Percentiles rank a stretch among this genome's conserved stretches.
phyloP scores from a whole-genome alignment of 2,113 vertebrate genomes.

The Pseudorectes ferrugineus region DNA sequence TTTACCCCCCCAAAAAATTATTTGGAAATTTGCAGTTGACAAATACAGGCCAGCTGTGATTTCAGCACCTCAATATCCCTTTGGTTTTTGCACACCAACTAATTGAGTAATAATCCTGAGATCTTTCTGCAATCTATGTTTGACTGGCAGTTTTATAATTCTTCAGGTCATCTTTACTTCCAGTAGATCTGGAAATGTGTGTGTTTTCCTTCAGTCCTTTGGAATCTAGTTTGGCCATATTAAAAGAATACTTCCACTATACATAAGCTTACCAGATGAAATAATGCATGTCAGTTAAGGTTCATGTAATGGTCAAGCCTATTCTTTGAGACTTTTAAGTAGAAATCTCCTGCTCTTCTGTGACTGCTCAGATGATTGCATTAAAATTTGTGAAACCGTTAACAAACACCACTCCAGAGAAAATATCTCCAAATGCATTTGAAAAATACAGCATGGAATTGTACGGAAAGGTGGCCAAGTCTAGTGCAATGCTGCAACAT shows the following conservation, averaged over 20 bases:
- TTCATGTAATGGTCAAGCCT: neutral
- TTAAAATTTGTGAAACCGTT: neutral
- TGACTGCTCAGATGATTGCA: neutral
- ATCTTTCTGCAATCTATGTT: neutral
- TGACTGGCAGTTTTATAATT: neutral
- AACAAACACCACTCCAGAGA: neutral
- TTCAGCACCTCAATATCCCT: neutral
- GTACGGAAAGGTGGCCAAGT: neutral
- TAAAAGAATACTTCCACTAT: neutral
- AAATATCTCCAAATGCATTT: neutral
- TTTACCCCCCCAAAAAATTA: too few species aligned
- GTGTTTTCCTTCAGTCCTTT: neutral
- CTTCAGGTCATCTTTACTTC: neutral
- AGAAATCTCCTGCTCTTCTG: neutral
- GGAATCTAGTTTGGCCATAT: neutral
- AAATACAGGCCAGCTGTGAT: neutral
- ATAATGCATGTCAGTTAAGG: neutral
- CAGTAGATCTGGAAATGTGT: neutral
- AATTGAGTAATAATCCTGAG: neutral
- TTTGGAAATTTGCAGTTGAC: neutral
- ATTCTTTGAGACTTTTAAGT: neutral
- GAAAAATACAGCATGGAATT: neutral
- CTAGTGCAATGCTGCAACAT: neutral
- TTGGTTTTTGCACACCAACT: neutral
- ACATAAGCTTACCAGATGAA: neutral